Evolutionary conservation across 2,113 vertebrate genomes (phyloP).

Genomic region (Plecotus auritus): DNA sequence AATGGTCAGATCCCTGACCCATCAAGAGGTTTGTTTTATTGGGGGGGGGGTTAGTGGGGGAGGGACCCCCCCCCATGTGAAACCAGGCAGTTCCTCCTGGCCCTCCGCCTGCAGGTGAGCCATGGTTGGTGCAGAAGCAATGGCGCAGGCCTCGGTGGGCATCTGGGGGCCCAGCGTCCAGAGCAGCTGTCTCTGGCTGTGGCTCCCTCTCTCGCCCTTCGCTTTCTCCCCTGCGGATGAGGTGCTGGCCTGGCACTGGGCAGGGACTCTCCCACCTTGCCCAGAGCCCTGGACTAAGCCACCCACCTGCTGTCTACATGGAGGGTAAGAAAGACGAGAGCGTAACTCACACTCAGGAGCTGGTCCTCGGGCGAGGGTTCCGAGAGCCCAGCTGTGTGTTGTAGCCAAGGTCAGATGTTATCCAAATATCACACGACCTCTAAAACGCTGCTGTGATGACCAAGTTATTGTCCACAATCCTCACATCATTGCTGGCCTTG

Average conservation of each 20-base stretch:
- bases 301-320: background rate
- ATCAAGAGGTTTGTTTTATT: background rate
- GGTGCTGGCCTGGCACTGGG: background rate
- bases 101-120: background rate
- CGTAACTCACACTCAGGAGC: too few relatives aligned
- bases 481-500: background rate
- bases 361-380: background rate
- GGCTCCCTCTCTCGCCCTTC: background rate
- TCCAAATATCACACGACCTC: background rate
- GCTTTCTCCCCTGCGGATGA: background rate
- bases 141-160: too few relatives aligned
- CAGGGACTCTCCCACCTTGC: background rate
- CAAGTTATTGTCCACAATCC: background rate
- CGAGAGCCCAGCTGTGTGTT: rapidly evolving
- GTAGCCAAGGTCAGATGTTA: too few relatives aligned
- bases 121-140: background rate
- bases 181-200: background rate
- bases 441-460: background rate
- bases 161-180: background rate
- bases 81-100: background rate
- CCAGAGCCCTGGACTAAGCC: background rate
- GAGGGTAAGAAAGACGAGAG: background rate
- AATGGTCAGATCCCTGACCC: background rate
- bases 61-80: rapidly evolving
- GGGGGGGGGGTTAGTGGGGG: too few relatives aligned